Percentiles rank a stretch among this genome's conserved stretches.
phyloP scores from a whole-genome alignment of 2,113 vertebrate genomes.

The Atherinomorus stipes region DNA sequence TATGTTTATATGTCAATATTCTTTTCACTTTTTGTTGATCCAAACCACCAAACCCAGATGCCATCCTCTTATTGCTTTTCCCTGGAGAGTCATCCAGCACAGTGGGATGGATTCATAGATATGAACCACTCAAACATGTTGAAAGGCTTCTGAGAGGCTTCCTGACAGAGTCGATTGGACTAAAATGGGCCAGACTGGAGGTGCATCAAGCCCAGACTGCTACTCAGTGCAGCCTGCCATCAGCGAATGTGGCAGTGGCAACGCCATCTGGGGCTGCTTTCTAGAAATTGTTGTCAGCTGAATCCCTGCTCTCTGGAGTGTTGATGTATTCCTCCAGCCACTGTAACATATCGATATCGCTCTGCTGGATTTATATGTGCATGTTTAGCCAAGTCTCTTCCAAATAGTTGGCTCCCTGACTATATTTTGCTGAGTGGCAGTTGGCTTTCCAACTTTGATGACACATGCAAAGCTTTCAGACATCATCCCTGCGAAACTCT shows the following conservation, averaged over 20 bases:
- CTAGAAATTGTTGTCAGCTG: constrained; percentile 32
- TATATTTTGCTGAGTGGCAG: constrained; percentile 42
- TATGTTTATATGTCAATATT: constrained; percentile 7
- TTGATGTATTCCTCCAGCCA: constrained; percentile 27
- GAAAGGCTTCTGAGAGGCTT: constrained; percentile 59
- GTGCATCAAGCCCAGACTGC: constrained; percentile 48
- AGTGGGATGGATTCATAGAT: constrained; percentile 31
- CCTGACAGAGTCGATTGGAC: constrained; percentile 33
- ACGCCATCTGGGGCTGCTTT: constrained; percentile 45
- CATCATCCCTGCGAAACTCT: constrained; percentile 39
- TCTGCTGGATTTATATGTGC: constrained; percentile 13
- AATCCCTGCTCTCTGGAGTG: constrained; percentile 15
- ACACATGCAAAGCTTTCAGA: constrained; percentile 46
- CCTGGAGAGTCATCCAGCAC: constrained; percentile 6
- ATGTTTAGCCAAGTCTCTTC: constrained; percentile 31
- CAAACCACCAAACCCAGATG: constrained; percentile 7
- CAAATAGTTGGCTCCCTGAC: constrained; percentile 26
- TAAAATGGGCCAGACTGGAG: constrained; percentile 35
- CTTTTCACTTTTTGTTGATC: background rate
- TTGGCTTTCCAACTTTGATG: constrained; percentile 47
- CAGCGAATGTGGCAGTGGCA: constrained; percentile 31
- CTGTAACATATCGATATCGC: constrained; percentile 30
- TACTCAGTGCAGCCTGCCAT: constrained; percentile 54
- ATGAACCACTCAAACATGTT: constrained; percentile 44
- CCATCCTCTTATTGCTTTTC: background rate